Base-by-base conservation (phyloP, 1,140 invertebrate species). In the Caerostris extrusa region DNA sequence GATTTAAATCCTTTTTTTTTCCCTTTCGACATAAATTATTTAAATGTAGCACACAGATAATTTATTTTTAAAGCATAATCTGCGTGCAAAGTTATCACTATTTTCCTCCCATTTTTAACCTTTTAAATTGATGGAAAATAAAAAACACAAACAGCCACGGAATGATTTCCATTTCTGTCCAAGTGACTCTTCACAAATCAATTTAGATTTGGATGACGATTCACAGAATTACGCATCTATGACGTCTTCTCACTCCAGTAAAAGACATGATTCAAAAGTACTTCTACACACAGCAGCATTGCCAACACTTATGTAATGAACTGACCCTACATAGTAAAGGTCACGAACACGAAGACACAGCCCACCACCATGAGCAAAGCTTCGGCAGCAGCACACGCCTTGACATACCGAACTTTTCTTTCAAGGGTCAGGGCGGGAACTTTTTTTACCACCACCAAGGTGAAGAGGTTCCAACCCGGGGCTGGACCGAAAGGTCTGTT, bases 401-500 rank as follows among this genome's bases (percentile, higher is more conserved):
- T 64, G 86, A 57, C 86, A 93, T 93, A 71, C 90, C 90, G 53
- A 53, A 92, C 81, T 67, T 92, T 82, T 57, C 81, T 87, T 87
- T 93, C 61, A 93, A 93, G 92, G 92, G 92, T 93, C 92, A 93
- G 92, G 92, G 92, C 55, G 92, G 85, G 64, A 55, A 55, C 86
- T 71, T 53, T 87, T 87, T 71, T 93, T 71, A 56, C 77, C 58
- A 56, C 83, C 64, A 53, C 85, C 92, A 93, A 93, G 92, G 92
- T 93, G 92, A 93, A 93, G 92, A 93, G 92, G 92, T 93, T 93
- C 64, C 86, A 93, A 82, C 92, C 92, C 86, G 77, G 92, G 92
- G 92, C 67, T 93, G 86, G 92, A 93, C 92, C 7, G 10, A 57
- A 91, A 82, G 81, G 55, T 71, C 56, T 85, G 64, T 93, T 87